These are phyloP conservation scores for Eonycteris spelaea DNA, from an alignment of 2,113 vertebrate genomes.

Conservation along the genomic window DNA sequence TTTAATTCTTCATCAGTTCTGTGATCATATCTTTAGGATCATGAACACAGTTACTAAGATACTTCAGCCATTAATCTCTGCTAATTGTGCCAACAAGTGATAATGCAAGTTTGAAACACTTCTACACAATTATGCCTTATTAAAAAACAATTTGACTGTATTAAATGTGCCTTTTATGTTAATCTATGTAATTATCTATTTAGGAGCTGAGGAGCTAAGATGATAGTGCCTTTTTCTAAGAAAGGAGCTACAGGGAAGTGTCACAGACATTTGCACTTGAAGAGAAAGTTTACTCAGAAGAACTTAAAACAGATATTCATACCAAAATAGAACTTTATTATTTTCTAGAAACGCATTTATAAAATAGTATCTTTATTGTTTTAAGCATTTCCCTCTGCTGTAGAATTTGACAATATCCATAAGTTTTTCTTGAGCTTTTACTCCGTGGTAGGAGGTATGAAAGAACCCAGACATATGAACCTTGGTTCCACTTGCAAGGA, in stretches of 20 bases:
- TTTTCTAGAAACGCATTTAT: not conserved
- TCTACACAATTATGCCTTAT: constrained; percentile 52
- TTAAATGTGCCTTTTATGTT: constrained; percentile 56
- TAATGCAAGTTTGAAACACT: constrained; percentile 47
- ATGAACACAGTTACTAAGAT: not conserved
- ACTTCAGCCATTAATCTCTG: not conserved
- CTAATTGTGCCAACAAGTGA: constrained; percentile 29
- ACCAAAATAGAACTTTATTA: not conserved
- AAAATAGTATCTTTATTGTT: not conserved
- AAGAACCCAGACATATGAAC: not conserved
- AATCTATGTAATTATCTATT: constrained; percentile 54
- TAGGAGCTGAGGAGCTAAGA: constrained; percentile 25
- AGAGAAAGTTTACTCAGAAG: not conserved
- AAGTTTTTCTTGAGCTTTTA: not conserved
- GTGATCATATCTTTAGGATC: not conserved
- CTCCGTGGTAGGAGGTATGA: not conserved
- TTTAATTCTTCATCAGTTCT: not conserved
- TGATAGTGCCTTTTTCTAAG: not conserved
- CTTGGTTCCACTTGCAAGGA: no score
- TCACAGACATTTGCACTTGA: not conserved
- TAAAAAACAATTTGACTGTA: constrained; percentile 48
- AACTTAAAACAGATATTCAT: not conserved
- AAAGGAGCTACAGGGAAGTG: not conserved
- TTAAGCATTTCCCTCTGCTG: not conserved
- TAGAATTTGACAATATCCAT: not conserved